phyloP scores from a whole-genome alignment of 2,888 invertebrate species.

The Heliconius charithonia region DNA sequence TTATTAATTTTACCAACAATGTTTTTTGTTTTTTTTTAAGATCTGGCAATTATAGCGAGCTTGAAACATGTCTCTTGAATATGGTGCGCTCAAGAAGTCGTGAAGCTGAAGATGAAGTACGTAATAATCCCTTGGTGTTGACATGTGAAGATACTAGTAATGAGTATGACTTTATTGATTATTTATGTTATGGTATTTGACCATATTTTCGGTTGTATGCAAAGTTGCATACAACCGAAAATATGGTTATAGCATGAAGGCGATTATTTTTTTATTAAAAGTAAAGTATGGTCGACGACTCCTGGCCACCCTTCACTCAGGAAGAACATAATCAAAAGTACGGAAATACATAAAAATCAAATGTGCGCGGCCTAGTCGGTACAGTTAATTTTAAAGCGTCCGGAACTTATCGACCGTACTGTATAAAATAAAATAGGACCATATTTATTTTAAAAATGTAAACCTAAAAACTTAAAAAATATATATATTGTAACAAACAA shows the following conservation, averaged over 20 bases:
- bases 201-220: no score
- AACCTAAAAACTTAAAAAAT: neutral
- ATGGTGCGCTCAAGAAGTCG: constrained; percentile 71
- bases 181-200: neutral
- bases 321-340: neutral
- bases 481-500: no score
- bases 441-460: neutral
- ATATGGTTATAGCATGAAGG: no score
- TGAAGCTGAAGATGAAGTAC: constrained; percentile 61
- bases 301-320: no score
- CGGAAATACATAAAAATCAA: neutral
- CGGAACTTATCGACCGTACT: neutral
- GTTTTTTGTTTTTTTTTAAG: neutral
- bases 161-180: constrained; percentile 52
- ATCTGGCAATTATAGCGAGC: neutral
- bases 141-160: constrained; percentile 61
- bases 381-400: neutral
- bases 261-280: neutral
- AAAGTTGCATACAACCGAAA: no score
- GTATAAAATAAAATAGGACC: neutral
- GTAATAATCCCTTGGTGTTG: constrained; percentile 61
- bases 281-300: neutral
- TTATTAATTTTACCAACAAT: no score
- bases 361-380: neutral
- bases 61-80: constrained; percentile 66